Base-by-base conservation (phyloP, 2,113 vertebrate genomes). In the Phalacrocorax pelagicus region DNA sequence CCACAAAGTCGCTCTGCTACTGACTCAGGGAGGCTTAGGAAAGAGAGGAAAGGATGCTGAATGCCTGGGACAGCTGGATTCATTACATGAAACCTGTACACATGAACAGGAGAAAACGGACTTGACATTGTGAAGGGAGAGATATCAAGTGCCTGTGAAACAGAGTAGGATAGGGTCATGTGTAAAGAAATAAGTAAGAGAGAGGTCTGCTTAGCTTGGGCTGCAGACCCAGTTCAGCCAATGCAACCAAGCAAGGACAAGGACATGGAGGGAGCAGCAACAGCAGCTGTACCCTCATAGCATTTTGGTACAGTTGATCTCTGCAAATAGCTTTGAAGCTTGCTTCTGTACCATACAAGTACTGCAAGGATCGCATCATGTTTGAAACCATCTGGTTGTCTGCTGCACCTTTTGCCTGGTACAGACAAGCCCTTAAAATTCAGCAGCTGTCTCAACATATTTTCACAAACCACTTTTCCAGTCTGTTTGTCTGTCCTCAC, bases 91-190 rank as follows among this genome's bases (percentile, higher is more conserved):
- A 86, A 54, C 9, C 20, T 15, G 13, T 61, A 7, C 1, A 26
- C 10, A 36, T 4, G 32, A 52, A 65, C 15, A 54, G 11, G 13
- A 10, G 65, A 69, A 71, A 88, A 40, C 17, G 6, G 6, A 34
- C 18, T 71, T 85, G 23, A 77, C 44, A 24, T 1, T 61, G 23
- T 9, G 8, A 16, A 49, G 22, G 13, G 8, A 74, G 29, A 44
- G 22, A 17, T 36, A n/a, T 4, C 32, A 73, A 55, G 5, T 30
- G 22, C 15, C 21, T 59, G 15, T 36, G 47, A 55, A 72, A 40
- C 5, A 21, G 10, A 20, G 5, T 17, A 10, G 0, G 0, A 3
- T 44, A 52, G 8, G 24, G 30, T 42, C 19, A 46, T 20, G 8
- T 47, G 40, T 46, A 55, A 86, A 46, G 51, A 83, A 44, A 4